Percentiles rank a stretch among this genome's conserved stretches.
Conservation (phyloP, 2,113 vertebrate species). For the Rhinolophus sinicus region DNA sequence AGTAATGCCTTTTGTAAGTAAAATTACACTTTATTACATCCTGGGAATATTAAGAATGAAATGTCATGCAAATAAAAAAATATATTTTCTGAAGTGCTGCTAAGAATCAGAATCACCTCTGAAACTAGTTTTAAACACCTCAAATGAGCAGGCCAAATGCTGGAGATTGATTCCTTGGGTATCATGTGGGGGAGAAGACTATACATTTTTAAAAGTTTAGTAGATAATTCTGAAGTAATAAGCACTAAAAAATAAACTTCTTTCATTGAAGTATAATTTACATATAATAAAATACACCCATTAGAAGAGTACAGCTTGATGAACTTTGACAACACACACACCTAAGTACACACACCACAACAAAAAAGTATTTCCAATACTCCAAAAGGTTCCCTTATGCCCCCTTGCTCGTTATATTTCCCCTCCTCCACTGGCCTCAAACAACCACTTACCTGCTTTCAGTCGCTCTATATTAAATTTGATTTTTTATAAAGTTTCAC, state of each 20-base stretch:
- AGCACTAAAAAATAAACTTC: constrained; percentile 3
- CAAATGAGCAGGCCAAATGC: background rate
- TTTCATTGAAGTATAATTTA: background rate
- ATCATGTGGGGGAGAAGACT: background rate
- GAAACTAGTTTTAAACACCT: constrained; percentile 18
- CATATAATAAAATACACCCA: background rate
- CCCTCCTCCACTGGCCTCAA: background rate
- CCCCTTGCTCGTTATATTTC: background rate
- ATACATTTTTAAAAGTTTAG: background rate
- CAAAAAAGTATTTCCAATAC: background rate
- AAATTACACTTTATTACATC: background rate
- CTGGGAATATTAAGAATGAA: background rate
- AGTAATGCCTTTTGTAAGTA: background rate
- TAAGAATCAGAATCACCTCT: constrained; percentile 2
- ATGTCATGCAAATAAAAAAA: background rate
- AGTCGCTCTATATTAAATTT: background rate
- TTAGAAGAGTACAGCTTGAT: background rate
- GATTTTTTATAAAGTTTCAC: background rate
- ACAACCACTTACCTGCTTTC: background rate
- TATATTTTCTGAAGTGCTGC: background rate
- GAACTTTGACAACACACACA: background rate
- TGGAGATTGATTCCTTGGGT: background rate
- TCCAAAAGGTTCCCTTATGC: background rate
- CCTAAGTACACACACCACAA: background rate
- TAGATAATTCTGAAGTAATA: background rate